Evolutionary conservation across 2,888 invertebrate species (phyloP).

Genomic region (Sympetrum striolatum): DNA sequence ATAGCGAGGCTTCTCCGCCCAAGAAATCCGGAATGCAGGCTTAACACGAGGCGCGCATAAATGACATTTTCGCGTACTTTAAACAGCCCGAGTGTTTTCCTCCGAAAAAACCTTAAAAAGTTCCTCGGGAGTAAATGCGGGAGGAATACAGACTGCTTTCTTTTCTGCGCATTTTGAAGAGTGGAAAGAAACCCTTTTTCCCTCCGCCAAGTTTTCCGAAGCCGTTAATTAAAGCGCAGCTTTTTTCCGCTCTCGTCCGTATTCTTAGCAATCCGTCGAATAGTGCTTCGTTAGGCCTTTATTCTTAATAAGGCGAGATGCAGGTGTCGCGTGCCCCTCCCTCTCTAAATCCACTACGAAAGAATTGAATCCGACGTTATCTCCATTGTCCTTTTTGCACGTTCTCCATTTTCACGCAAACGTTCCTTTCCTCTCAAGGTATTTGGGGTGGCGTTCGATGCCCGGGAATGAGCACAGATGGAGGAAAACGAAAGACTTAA

Average conservation of each 20-base stretch:
- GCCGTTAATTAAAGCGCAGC: not conserved
- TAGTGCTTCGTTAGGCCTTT: not conserved
- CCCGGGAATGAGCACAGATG: too few species aligned
- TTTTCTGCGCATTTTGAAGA: not conserved
- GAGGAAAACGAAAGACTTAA: too few species aligned
- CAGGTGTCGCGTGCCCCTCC: not conserved
- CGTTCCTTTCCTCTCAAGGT: too few species aligned
- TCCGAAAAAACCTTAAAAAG: too few species aligned
- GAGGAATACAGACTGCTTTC: too few species aligned
- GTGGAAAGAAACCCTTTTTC: not conserved
- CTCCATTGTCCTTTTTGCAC: not conserved
- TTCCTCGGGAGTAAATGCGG: too few species aligned
- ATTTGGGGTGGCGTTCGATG: too few species aligned
- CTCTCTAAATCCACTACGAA: not conserved
- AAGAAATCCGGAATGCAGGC: too few species aligned
- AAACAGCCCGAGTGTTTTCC: too few species aligned
- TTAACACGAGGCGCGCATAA: too few species aligned
- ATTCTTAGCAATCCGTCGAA: not conserved
- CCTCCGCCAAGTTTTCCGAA: not conserved
- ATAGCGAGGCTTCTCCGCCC: too few species aligned
- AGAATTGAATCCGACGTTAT: not conserved
- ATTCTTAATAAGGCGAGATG: not conserved
- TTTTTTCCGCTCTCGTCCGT: not conserved
- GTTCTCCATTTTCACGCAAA: not conserved
- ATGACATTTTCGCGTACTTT: too few species aligned